phyloP scores from a whole-genome alignment of 2,113 vertebrate species.

The Notechis scutatus region DNA sequence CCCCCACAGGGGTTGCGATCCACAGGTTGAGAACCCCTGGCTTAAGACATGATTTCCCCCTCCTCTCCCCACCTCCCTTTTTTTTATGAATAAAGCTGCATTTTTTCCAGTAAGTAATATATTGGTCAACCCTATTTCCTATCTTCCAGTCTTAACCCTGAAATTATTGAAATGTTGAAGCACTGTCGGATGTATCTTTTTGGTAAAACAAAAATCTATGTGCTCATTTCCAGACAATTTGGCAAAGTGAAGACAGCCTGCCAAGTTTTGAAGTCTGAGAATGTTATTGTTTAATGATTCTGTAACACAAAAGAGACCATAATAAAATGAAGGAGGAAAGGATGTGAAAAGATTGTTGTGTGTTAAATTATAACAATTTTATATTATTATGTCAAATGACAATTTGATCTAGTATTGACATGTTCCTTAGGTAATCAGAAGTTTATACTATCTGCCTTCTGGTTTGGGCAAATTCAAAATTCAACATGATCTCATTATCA shows the following conservation, averaged over 20 bases:
- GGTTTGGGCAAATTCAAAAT: not conserved
- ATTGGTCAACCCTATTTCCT: not conserved
- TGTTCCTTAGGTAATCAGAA: not conserved
- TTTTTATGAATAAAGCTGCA: slow-evolving; percentile 54
- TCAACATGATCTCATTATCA: not conserved
- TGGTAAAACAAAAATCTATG: slow-evolving; percentile 15
- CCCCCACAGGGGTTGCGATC: no score
- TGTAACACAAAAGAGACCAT: not conserved
- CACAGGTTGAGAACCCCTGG: not conserved
- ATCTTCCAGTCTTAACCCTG: not conserved
- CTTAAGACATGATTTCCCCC: slow-evolving; percentile 55
- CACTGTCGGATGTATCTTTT: not conserved
- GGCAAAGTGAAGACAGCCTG: not conserved
- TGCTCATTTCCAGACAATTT: not conserved
- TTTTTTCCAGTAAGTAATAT: slow-evolving; percentile 27
- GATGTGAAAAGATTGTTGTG: not conserved
- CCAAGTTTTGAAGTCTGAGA: not conserved
- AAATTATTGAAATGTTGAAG: not conserved
- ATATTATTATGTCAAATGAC: not conserved
- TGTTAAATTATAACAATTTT: not conserved
- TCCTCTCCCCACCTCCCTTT: slow-evolving; percentile 24
- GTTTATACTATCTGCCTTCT: not conserved
- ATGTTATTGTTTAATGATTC: not conserved
- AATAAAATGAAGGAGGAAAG: not conserved
- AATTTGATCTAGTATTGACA: not conserved